Base-by-base conservation (phyloP, 2,113 vertebrate species). In the Ibidorhyncha struthersii region DNA sequence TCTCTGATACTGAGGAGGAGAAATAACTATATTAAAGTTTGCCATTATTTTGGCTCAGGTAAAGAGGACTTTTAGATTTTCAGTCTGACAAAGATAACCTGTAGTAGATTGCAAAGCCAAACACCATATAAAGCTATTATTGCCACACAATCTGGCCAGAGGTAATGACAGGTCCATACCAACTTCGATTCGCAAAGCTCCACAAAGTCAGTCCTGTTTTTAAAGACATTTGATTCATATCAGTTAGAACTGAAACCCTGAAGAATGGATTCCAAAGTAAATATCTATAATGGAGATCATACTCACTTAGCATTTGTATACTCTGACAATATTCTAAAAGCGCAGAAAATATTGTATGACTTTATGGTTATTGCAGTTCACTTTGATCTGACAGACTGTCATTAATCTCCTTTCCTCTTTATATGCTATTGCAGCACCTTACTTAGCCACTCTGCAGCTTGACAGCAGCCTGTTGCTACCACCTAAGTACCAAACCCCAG, bases 391-490 rank as follows among this genome's bases (percentile, higher is more conserved):
- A 26, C 49, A 65, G 70, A 23, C 63, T 55, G 29, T 58, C 55
- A n/a, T 23, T 93, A 80, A 95, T 45, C 20, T 86, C 38, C 40
- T 49, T 82, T 59, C 40, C 41, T 83, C 38, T 89, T 41, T 43
- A 20, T 59, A 1, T 82, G 22, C 67, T 82, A 9, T 97, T 98
- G 19, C 98, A 99, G 99, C 99, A 97, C 99, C 99, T 96, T 99
- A 99, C 97, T 96, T 99, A 76, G 99, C 99, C 90, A 98, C 98
- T 59, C 98, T 99, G 93, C 98, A 99, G 95, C 96, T 99, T 58
- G 99, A 99, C 97, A 99, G 98, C 98, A 99, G 98, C 97, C 98
- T 99, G 5, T 90, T 99, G 94, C 94, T 98, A 62, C 99, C 99
- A 56, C 99, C 99, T 9, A 99, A 99, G 96, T 98, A 98, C 93